phyloP scores from a whole-genome alignment of 2,113 vertebrate species.

The Corythaixoides concolor region DNA sequence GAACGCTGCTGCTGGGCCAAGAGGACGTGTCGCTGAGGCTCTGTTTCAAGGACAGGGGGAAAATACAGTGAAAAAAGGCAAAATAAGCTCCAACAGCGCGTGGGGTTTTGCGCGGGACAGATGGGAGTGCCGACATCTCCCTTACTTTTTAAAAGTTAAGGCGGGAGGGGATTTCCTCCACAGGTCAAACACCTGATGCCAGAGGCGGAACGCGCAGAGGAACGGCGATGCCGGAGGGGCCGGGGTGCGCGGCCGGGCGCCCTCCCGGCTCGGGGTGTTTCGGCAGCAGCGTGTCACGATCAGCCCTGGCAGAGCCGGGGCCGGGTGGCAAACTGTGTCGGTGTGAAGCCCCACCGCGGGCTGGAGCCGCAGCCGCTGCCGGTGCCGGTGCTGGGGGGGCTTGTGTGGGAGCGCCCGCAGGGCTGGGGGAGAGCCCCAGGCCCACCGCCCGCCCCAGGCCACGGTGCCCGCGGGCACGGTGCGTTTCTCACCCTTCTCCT shows the following conservation, averaged over 20 bases:
- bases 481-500: not conserved
- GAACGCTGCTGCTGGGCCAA: fast-evolving
- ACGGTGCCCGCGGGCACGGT: too few relatives aligned
- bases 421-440: not conserved
- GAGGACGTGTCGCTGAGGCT: not conserved
- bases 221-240: too few relatives aligned
- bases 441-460: not conserved
- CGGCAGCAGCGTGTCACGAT: not conserved
- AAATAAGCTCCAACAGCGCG: fast-evolving
- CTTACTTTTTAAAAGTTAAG: not conserved
- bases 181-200: too few relatives aligned
- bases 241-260: fast-evolving
- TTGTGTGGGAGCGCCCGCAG: not conserved
- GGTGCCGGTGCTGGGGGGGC: too few relatives aligned
- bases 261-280: not conserved
- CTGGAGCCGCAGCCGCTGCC: too few relatives aligned
- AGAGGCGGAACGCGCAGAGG: not conserved
- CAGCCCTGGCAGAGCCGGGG: too few relatives aligned
- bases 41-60: not conserved
- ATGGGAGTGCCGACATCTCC: fast-evolving
- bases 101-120: not conserved
- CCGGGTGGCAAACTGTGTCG: fast-evolving
- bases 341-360: too few relatives aligned
- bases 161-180: not conserved
- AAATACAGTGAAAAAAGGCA: not conserved